These are phyloP conservation scores for Pseudopodoces humilis DNA, from an alignment of 2,113 vertebrate species.

Conservation along the genomic window DNA sequence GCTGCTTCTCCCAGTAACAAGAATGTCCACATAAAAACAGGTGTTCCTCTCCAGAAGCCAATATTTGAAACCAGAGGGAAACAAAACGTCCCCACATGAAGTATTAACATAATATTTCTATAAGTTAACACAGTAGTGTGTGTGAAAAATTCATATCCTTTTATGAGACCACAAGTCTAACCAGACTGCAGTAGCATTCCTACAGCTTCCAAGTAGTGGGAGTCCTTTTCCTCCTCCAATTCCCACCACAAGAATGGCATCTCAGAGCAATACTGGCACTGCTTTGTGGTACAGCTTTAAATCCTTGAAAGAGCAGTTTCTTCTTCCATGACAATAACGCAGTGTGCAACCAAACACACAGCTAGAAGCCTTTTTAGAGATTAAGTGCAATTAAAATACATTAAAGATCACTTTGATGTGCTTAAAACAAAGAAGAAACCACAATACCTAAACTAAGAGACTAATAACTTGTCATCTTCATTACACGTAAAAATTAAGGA, in stretches of 20 bases:
- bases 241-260: background rate
- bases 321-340: background rate
- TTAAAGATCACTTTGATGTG: background rate
- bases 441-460: background rate
- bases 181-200: background rate
- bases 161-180: background rate
- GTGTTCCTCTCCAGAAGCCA: background rate
- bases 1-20: background rate
- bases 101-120: background rate
- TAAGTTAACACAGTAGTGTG: background rate
- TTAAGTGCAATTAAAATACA: background rate
- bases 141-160: background rate
- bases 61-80: background rate
- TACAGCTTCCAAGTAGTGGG: background rate
- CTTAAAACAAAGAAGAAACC: background rate
- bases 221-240: background rate
- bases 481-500: background rate
- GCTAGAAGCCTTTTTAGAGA: background rate
- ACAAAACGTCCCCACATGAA: background rate
- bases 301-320: background rate
- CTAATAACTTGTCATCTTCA: background rate
- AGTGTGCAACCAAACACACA: rapidly evolving
- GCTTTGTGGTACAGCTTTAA: background rate
- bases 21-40: background rate
- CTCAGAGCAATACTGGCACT: background rate